phyloP scores from a whole-genome alignment of 37 sponge, comb jelly and placozoan species.

The Haliclona indistincta region DNA sequence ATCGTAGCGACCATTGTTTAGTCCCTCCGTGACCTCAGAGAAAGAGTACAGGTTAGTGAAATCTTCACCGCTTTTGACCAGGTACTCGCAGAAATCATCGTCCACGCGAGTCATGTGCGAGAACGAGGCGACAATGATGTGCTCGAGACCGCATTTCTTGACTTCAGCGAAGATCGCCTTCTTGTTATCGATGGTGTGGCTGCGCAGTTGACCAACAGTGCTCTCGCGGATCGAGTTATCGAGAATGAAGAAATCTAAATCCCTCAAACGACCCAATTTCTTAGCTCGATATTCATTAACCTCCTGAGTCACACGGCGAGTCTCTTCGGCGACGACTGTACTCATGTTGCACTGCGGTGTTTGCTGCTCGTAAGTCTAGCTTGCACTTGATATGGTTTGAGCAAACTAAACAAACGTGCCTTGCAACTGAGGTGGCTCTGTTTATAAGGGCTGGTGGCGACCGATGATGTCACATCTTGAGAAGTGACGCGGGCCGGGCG shows the following conservation, averaged over 20 bases:
- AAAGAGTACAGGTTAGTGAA: slow-evolving; percentile 56
- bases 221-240: slow-evolving; percentile 96
- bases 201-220: slow-evolving; percentile 82
- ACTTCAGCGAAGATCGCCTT: slow-evolving; percentile 63
- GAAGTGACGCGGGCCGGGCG: too few species aligned
- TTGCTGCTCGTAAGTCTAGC: too few species aligned
- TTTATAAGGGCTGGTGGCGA: too few species aligned
- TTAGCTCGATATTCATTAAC: too few species aligned
- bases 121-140: slow-evolving; percentile 84
- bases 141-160: slow-evolving; percentile 66
- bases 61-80: slow-evolving; percentile 57
- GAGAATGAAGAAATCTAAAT: slow-evolving; percentile 76
- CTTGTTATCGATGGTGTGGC: slow-evolving; percentile 88
- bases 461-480: too few species aligned
- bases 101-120: slow-evolving; percentile 73
- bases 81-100: slow-evolving; percentile 65
- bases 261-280: slow-evolving; percentile 51
- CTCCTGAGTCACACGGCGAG: too few species aligned
- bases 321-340: too few species aligned
- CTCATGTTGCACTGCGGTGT: too few species aligned
- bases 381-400: too few species aligned
- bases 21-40: slow-evolving; percentile 64
- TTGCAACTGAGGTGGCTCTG: too few species aligned
- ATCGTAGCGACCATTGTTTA: slow-evolving; percentile 48
- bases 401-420: too few species aligned